Conservation (phyloP, 2,888 invertebrate genomes). For the Sinhomidia bicolor region DNA sequence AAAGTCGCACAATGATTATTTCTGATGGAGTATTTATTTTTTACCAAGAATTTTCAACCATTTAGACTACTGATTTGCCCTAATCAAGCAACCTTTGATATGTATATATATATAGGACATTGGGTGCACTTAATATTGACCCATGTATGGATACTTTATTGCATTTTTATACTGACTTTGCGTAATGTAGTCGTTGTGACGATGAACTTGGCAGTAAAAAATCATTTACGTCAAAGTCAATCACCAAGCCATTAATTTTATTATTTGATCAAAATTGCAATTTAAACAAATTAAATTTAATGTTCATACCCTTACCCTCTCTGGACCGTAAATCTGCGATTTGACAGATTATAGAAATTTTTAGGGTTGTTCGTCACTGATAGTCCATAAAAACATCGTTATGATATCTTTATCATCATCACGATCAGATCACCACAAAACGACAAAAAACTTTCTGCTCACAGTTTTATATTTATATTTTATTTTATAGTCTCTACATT, state of each 20-base stretch:
- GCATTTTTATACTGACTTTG: no score
- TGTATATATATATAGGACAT: no score
- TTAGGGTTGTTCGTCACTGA: neutral
- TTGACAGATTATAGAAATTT: neutral
- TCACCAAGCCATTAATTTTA: neutral
- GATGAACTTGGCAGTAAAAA: neutral
- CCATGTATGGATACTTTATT: no score
- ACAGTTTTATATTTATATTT: neutral
- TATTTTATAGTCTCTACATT: no score
- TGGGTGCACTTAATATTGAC: no score
- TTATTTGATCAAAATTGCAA: neutral
- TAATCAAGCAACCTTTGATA: no score
- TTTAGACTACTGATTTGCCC: no score
- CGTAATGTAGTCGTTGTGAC: no score
- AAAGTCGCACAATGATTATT: no score
- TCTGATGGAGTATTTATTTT: no score
- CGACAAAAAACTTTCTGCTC: neutral
- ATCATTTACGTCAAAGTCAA: neutral
- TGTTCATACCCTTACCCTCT: neutral
- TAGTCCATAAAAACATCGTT: neutral
- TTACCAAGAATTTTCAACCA: no score
- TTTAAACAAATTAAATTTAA: neutral
- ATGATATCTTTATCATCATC: neutral
- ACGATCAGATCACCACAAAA: neutral
- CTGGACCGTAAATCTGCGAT: neutral